These are phyloP conservation scores for Eremophila alpestris DNA, from an alignment of 2,797 vertebrate species.

Conservation along the genomic window DNA sequence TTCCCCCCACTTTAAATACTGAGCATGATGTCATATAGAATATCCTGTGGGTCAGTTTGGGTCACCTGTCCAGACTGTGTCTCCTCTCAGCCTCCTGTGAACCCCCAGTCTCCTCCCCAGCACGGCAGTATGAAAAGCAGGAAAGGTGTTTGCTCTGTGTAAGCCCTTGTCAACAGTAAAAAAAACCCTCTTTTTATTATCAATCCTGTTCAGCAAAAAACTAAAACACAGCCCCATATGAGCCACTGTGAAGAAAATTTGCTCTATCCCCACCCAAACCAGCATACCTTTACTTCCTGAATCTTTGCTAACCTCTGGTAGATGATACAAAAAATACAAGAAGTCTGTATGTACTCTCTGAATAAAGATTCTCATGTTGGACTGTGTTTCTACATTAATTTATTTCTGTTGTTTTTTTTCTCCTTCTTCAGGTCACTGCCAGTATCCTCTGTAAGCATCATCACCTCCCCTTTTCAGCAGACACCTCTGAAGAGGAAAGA, in stretches of 20 bases:
- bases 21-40: background rate
- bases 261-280: background rate
- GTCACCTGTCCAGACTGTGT: accelerated
- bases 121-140: background rate
- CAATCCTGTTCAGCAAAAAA: background rate
- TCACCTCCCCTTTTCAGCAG: background rate
- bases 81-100: background rate
- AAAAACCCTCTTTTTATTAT: background rate
- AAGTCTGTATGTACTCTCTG: background rate
- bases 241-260: background rate
- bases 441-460: background rate
- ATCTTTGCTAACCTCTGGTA: background rate
- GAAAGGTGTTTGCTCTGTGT: background rate
- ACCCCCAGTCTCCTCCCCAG: background rate
- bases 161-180: background rate
- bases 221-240: background rate
- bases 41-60: background rate
- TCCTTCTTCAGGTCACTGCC: background rate
- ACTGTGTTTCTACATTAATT: background rate
- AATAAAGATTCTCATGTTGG: background rate
- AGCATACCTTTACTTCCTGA: background rate
- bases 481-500: background rate
- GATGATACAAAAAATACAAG: background rate
- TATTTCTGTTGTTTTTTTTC: background rate
- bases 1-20: background rate